Conservation (phyloP, 2,888 invertebrate species). For the Tetramorium bicarinatum region DNA sequence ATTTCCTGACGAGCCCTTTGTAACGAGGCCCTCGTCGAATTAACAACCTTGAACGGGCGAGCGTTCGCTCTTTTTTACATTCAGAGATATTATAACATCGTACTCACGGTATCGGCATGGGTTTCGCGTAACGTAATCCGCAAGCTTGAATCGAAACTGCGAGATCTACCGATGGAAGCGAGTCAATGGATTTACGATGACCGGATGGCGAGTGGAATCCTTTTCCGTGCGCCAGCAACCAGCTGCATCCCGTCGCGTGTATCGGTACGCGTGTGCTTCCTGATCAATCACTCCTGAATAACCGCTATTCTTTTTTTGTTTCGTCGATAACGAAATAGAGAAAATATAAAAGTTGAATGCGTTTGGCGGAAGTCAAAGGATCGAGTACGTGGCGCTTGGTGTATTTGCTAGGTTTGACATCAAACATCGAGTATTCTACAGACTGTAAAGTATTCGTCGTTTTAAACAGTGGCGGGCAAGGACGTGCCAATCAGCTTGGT, state of each 20-base stretch:
- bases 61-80: constrained; percentile 11
- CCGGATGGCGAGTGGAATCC: neutral
- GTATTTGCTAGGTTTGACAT: constrained; percentile 47
- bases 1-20: constrained; percentile 51
- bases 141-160: constrained; percentile 57
- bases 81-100: constrained; percentile 24
- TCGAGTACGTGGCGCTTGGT: neutral
- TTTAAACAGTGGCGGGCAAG: constrained; percentile 31
- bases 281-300: neutral
- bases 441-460: constrained; percentile 30
- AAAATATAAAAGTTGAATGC: constrained; percentile 9
- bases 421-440: constrained; percentile 55
- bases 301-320: too few relatives aligned
- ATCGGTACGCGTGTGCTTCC: neutral
- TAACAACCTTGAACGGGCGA: constrained; percentile 11
- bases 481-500: constrained; percentile 47
- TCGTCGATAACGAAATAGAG: constrained; percentile 9
- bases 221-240: neutral
- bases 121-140: constrained; percentile 55
- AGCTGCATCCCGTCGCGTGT: neutral
- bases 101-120: constrained; percentile 52
- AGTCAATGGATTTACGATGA: constrained; percentile 9
- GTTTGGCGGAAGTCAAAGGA: constrained; percentile 5
- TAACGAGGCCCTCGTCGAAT: neutral
- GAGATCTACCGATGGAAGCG: neutral